Evolutionary conservation across 2,888 invertebrate genomes (phyloP), one percentile per base, ranked within the genome.

Genomic region (Galeruca laticollis): DNA sequence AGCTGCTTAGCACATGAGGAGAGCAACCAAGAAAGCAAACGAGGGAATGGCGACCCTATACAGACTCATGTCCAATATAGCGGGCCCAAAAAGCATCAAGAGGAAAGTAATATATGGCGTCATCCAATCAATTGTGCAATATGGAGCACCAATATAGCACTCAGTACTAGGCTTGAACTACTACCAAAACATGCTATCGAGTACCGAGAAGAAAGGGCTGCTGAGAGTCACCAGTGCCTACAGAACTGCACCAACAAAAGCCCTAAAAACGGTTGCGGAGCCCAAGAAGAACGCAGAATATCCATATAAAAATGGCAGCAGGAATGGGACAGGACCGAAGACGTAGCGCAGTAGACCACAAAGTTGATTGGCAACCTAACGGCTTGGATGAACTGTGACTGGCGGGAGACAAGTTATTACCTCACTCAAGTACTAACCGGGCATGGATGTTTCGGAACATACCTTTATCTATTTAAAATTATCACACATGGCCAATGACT

Each of bases 11-110:
- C n/a, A n/a, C 8, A 54, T 61, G 3, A 54, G 18, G 47, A 15
- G 10, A 37, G 37, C 37, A 9, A 10, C 37, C 11, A 37, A 37
- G 10, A 37, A 37, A 37, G 37, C 37, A 10, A 10, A 37, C 6
- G 37, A 37, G 10, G 10, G 37, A 10, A 10, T 9, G 11, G 26
- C 13, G 54, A 5, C 68, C n/a, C 60, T 78, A 10, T 51, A 68
- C 18, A 70, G 76, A 51, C 51, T 79, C 18, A 78, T 80, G 75
- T 72, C 77, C 5, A 73, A 71, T 15, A 59, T 71, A 10, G 57
- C 63, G 9, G 70, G 72, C 10, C 70, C 74, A 40, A 20, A 31
- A 4, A 62, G 20, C 18, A 9, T 10, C 6, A 61, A 33, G 10
- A 74, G 63, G 18, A 63, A 67, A 18, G 61, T 10, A 35, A 11